A percentile compares a stretch with the other conserved stretches of the same genome.
Evolutionary conservation across 1,140 invertebrate species (phyloP).

Genomic region (Apis florea): DNA sequence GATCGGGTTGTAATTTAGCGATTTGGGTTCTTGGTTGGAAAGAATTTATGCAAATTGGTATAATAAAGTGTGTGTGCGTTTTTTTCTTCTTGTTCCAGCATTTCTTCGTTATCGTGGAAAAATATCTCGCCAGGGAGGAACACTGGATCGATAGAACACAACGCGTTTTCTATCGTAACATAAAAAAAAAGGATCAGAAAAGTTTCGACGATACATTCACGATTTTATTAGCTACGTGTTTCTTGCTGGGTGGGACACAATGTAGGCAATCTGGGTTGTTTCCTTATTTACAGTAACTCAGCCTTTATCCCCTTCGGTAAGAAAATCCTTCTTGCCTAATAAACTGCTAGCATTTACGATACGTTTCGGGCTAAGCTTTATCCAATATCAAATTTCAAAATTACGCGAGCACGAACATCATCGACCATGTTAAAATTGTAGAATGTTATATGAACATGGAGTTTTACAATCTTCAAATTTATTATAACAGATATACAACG

Average conservation of each 20-base stretch:
- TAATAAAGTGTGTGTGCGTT: too few relatives aligned
- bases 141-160: conserved; percentile 54
- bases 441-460: too few relatives aligned
- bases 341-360: neutral
- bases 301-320: neutral
- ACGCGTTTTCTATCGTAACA: conserved; percentile 27
- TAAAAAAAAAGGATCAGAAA: conserved; percentile 31
- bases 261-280: conserved; percentile 28
- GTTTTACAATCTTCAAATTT: too few relatives aligned
- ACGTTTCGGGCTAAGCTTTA: neutral
- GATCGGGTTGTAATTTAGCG: too few relatives aligned
- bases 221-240: conserved; percentile 33
- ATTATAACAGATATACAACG: too few relatives aligned
- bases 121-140: conserved; percentile 23
- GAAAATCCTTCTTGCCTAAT: neutral
- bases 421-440: neutral
- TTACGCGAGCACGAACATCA: neutral
- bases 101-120: conserved; percentile 2
- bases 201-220: conserved; percentile 44
- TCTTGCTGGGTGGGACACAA: neutral
- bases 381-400: neutral
- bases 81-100: conserved; percentile 2
- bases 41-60: too few relatives aligned
- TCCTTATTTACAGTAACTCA: conserved; percentile 32
- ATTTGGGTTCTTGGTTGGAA: too few relatives aligned